phyloP scores from a whole-genome alignment of 2,797 vertebrate genomes.

The Parauchenoglanis ngamensis region DNA sequence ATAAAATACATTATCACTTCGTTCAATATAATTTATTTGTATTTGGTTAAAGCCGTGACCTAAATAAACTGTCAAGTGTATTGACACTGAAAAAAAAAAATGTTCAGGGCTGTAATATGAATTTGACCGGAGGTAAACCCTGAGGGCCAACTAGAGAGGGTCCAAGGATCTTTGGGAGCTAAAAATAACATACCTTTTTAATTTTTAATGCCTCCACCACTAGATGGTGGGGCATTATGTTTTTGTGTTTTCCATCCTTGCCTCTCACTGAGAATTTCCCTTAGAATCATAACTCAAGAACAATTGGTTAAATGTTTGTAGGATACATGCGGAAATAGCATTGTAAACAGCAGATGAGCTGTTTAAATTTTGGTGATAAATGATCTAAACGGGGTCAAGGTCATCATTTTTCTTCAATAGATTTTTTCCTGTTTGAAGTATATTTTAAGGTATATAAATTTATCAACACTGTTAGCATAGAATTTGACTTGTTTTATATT shows the following conservation, averaged over 20 bases:
- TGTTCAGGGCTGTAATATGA: not conserved
- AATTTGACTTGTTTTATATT: not conserved
- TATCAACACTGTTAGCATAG: not conserved
- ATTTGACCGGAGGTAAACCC: not conserved
- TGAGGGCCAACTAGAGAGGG: not conserved
- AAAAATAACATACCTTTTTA: slow-evolving; percentile 1
- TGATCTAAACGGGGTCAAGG: not conserved
- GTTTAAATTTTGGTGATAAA: not conserved
- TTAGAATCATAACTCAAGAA: not conserved
- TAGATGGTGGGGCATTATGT: not conserved
- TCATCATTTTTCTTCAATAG: not conserved
- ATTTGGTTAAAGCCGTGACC: not conserved
- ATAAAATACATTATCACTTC: not conserved
- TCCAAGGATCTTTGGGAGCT: not conserved
- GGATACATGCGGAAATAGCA: not conserved
- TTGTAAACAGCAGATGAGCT: not conserved
- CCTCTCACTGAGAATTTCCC: not conserved
- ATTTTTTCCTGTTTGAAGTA: not conserved
- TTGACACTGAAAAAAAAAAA: not conserved
- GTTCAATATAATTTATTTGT: not conserved
- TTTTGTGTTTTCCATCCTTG: not conserved
- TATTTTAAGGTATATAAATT: not conserved
- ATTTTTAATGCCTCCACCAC: not conserved
- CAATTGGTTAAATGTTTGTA: not conserved
- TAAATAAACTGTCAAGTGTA: not conserved